Base-by-base conservation (phyloP, 2,797 vertebrate species). In the Mormyrus proboscirostris region DNA sequence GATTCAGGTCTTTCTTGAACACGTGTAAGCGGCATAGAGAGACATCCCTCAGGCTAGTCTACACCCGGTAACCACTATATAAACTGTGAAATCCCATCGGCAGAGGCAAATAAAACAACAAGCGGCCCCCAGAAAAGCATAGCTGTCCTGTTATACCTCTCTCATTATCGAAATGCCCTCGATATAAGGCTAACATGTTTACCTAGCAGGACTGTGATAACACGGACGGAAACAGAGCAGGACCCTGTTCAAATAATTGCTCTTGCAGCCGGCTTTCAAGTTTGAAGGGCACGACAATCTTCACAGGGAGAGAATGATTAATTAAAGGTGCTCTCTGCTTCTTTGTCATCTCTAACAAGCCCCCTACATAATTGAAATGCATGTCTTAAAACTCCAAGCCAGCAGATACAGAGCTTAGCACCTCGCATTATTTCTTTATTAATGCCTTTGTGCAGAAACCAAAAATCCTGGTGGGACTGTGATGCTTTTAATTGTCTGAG, bases 331-430 rank as follows among this genome's bases (percentile, higher is more conserved):
- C 91, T 89, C 90, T 95, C 91, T 87, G 90, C 93, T 92, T 91
- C 59, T 83, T 57, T 92, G 86, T 90, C 94, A 90, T 92, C 91
- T 92, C 89, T 91, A 95, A 93, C 93, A 94, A 90, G 92, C 92
- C 89, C 92, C 86, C 90, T 93, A 91, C 92, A 91, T 94, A 95
- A 96, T 95, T 94, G 94, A 94, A 95, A 95, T 95, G 94, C 94
- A 92, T 90, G 93, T 90, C 92, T 95, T 92, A 89, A 92, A 94
- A 94, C 41, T 51, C 92, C 91, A 95, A 79, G 90, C 88, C 91
- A 92, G 90, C 91, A 83, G 90, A 92, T 79, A 90, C 91, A 93
- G 91, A 94, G 93, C 92, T 94, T 95, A 94, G 94, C 91, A 95
- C 92, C 93, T 94, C 90, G 89, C 87, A 92, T 95, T 90, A 87